phyloP scores from a whole-genome alignment of 1,140 invertebrate species.

The Zaprionus kolodkinae region DNA sequence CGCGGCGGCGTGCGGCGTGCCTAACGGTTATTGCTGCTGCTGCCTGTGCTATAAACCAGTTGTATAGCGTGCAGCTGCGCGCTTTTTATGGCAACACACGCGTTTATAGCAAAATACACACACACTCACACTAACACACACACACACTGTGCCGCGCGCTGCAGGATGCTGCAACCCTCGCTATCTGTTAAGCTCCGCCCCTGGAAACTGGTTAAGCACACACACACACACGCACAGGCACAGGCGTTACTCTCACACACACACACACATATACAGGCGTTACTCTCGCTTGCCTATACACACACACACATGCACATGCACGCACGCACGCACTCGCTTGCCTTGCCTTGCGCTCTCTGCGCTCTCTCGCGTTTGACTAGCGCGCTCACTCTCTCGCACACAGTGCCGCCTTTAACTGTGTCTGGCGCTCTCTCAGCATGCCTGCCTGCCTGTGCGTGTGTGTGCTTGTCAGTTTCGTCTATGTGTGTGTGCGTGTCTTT shows the following conservation, averaged over 20 bases:
- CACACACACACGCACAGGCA: slow-evolving; percentile 17
- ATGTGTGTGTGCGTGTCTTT: slow-evolving; percentile 66
- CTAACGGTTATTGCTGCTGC: slow-evolving; percentile 27
- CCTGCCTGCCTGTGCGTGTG: slow-evolving; percentile 4
- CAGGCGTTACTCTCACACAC: too few species aligned
- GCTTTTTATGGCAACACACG: slow-evolving; percentile 54
- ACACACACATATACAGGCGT: neutral
- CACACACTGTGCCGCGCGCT: neutral
- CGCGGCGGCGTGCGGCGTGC: slow-evolving; percentile 26
- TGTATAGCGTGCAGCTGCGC: slow-evolving; percentile 38
- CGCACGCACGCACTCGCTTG: slow-evolving; percentile 18
- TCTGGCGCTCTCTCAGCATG: too few species aligned
- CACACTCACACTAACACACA: slow-evolving; percentile 32
- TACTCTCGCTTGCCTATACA: slow-evolving; percentile 1
- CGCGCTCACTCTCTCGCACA: slow-evolving; percentile 43
- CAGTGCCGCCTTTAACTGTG: too few species aligned
- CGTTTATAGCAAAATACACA: slow-evolving; percentile 20
- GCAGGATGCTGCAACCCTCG: slow-evolving; percentile 66
- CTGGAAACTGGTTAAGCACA: slow-evolving; percentile 63
- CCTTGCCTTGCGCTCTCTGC: neutral
- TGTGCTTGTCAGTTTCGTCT: neutral
- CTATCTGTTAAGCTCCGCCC: slow-evolving; percentile 57
- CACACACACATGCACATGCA: slow-evolving; percentile 7
- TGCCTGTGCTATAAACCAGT: slow-evolving; percentile 37
- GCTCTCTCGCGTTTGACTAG: neutral